These are phyloP conservation scores for Phataginus tricuspis DNA, from an alignment of 2,797 vertebrate species.

Conservation along the genomic window DNA sequence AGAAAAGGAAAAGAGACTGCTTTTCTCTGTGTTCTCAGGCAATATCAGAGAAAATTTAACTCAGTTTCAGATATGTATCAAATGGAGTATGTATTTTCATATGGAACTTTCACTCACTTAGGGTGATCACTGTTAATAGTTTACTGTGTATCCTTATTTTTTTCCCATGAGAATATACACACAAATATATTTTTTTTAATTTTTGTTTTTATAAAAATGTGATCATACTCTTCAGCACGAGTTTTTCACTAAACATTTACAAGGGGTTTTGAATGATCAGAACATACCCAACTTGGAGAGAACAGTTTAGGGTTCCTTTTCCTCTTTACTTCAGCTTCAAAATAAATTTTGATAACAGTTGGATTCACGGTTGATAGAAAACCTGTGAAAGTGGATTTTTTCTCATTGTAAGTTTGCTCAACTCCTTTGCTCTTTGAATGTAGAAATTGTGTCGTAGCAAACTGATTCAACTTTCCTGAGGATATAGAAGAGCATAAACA, in stretches of 20 bases:
- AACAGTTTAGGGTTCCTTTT: constrained; percentile 3
- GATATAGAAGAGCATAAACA: background rate
- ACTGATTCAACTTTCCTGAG: background rate
- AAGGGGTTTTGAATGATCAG: constrained; percentile 35
- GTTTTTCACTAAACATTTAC: constrained; percentile 41
- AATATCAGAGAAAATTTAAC: constrained; percentile 14
- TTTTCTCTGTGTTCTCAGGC: constrained; percentile 23
- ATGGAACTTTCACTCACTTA: background rate
- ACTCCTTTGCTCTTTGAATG: constrained; percentile 47
- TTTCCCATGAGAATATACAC: constrained; percentile 19
- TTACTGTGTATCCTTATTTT: background rate
- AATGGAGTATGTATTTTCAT: constrained; percentile 29
- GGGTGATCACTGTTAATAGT: constrained; percentile 14
- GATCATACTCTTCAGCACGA: constrained; percentile 30
- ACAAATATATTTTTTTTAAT: constrained; percentile 10
- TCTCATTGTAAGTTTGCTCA: constrained; percentile 13
- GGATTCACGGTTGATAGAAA: constrained; percentile 36
- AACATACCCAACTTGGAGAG: constrained; percentile 32
- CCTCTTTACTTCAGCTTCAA: constrained; percentile 18
- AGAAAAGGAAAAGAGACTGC: constrained; percentile 14
- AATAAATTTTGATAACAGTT: constrained; percentile 51
- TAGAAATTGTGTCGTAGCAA: constrained; percentile 20
- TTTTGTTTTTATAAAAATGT: constrained; percentile 44
- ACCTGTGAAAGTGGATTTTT: constrained; percentile 33
- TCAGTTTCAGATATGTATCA: constrained; percentile 36